phyloP scores from a whole-genome alignment of 2,797 vertebrate species.

The Alfaro cultratus region DNA sequence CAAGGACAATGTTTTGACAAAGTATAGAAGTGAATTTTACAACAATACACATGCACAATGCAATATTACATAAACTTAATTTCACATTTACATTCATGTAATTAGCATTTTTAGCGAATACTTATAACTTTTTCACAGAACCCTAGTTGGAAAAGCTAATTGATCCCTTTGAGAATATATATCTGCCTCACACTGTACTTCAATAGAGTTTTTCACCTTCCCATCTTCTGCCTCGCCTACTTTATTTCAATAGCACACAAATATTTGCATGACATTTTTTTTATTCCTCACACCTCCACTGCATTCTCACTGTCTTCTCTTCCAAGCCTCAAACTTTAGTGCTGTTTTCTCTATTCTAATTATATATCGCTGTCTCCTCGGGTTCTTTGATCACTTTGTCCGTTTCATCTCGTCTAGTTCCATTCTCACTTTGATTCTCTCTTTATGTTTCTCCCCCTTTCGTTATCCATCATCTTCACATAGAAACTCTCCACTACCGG shows the following conservation, averaged over 20 bases:
- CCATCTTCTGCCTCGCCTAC: not conserved
- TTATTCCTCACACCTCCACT: not conserved
- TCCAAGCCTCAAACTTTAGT: not conserved
- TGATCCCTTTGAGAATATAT: not conserved
- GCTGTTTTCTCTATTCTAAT: conserved; percentile 13
- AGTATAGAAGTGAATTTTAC: not conserved
- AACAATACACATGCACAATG: not conserved
- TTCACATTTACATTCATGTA: not conserved
- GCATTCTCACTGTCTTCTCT: not conserved
- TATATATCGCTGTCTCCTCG: conserved; percentile 42
- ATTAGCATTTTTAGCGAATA: not conserved
- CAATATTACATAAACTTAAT: not conserved
- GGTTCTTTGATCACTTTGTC: conserved; percentile 59
- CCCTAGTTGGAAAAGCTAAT: not conserved
- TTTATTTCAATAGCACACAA: conserved; percentile 7
- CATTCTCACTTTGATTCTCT: conserved; percentile 20
- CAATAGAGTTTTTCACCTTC: conserved; percentile 28
- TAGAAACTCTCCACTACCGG: conserved; percentile 21
- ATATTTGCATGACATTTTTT: conserved; percentile 18
- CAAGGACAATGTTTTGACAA: not conserved
- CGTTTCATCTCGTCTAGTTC: conserved; percentile 43
- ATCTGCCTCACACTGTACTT: conserved; percentile 28
- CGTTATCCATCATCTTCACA: conserved; percentile 26
- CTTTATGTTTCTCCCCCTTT: not conserved
- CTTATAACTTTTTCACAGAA: not conserved